phyloP scores from a whole-genome alignment of 37 sponge, comb jelly and placozoan species.

The Axinella damicornis region DNA sequence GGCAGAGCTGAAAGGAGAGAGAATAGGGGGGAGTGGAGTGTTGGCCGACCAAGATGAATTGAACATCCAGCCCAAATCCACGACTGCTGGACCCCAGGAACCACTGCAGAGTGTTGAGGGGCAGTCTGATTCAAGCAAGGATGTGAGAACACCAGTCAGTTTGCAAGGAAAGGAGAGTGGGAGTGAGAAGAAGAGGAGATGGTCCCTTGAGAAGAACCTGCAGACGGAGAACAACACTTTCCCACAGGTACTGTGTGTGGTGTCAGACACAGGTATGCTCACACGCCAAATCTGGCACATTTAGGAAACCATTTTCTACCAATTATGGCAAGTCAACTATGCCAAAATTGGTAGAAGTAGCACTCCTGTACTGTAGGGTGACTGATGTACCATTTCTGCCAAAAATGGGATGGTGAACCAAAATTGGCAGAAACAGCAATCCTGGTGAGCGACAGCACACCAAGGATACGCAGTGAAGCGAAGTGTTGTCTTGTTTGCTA shows the following conservation, averaged over 20 bases:
- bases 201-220: conserved; percentile 21
- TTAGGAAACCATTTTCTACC: no score
- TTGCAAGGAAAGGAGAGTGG: not conserved
- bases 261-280: not conserved
- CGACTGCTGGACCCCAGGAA: not conserved
- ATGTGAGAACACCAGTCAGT: not conserved
- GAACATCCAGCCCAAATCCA: not conserved
- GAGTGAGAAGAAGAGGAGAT: conserved; percentile 8
- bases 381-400: no score
- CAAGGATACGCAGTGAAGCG: no score
- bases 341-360: no score
- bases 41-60: not conserved
- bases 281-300: not conserved
- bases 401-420: no score
- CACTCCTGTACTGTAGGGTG: no score
- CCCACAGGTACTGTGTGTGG: conserved; percentile 24
- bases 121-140: not conserved
- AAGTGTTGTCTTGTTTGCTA: no score
- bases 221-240: conserved; percentile 9
- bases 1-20: not conserved
- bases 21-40: conserved; percentile 11
- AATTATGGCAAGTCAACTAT: no score
- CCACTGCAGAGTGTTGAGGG: not conserved
- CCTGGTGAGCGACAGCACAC: no score
- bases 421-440: no score